phyloP scores from a whole-genome alignment of 1,140 invertebrate genomes.

The Acromyrmex echinatior region DNA sequence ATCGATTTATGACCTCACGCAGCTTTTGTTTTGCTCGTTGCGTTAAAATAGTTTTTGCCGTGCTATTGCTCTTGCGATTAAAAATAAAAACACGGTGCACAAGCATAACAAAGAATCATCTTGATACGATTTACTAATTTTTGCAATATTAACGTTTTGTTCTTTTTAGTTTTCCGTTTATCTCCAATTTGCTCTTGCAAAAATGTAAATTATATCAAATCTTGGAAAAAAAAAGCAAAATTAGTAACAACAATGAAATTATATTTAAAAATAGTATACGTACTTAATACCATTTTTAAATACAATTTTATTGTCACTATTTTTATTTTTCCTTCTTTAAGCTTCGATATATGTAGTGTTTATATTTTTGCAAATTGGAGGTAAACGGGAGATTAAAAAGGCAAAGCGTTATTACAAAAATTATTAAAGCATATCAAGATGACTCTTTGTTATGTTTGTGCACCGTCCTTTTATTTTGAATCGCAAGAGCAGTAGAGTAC shows the following conservation, averaged over 20 bases:
- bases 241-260: background rate
- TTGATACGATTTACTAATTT: slow-evolving; percentile 10
- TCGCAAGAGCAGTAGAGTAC: background rate
- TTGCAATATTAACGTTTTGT: background rate
- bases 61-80: slow-evolving; percentile 1
- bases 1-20: slow-evolving; percentile 71
- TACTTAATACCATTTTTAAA: background rate
- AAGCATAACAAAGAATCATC: slow-evolving; percentile 1
- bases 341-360: background rate
- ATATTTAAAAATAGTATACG: background rate
- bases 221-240: background rate
- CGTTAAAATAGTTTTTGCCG: slow-evolving; percentile 41
- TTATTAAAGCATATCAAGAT: slow-evolving; percentile 9
- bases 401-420: background rate
- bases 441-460: background rate
- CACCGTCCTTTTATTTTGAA: slow-evolving; percentile 19
- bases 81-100: slow-evolving; percentile 1
- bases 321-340: background rate
- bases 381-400: background rate
- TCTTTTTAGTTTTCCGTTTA: background rate
- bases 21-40: slow-evolving; percentile 52
- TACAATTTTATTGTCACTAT: background rate
- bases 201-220: background rate
- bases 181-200: background rate
- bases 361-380: background rate